Evolutionary conservation across 2,888 invertebrate species (phyloP), one percentile per base, ranked within the genome.

Genomic region (Agrochola litura): DNA sequence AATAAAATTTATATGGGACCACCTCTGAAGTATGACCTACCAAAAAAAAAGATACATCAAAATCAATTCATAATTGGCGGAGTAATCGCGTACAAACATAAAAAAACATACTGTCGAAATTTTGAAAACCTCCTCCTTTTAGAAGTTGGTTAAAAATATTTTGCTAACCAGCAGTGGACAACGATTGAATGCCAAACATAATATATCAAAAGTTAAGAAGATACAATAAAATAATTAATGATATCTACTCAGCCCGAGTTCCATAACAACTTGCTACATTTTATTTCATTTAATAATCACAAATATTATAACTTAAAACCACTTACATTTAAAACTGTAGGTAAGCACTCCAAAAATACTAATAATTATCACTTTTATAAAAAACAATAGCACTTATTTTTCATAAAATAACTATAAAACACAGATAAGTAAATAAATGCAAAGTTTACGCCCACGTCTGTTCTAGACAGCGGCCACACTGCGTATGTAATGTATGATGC

Each of bases 251-350:
- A 16, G 65, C 16, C 56, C 30, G 5, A 9, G 3, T 4, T 54
- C 43, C 43, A n/a, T 16, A 43, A 30, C 30, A 30, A 46, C 12
- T 43, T 25, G 16, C 3, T 9, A 19, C n/a, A 54, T 12, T 72
- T 30, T 14, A 71, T 73, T 22, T n/a, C 2, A n/a, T 41, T 61
- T 61, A 46, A 37, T 77, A 37, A 54, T 37, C 22, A 71, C 19
- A 9, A 65, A 16, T 10, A 58, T 25, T 14, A 56, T 64, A 19
- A 19, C 41, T 69, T 1, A 43, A 60, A 70, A 19, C 2, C n/a
- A 77, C 77, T 80, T 54, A 76, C 71, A 8, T 52, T 61, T 10
- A 14, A 41, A 43, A 79, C 1, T 9, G 12, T 12, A 22, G 3
- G 5, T 12, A 63, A n/a, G 6, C 19, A 49, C 65, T 19, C 6